Conservation (phyloP, 2,888 invertebrate species). For the Eilema caniola region DNA sequence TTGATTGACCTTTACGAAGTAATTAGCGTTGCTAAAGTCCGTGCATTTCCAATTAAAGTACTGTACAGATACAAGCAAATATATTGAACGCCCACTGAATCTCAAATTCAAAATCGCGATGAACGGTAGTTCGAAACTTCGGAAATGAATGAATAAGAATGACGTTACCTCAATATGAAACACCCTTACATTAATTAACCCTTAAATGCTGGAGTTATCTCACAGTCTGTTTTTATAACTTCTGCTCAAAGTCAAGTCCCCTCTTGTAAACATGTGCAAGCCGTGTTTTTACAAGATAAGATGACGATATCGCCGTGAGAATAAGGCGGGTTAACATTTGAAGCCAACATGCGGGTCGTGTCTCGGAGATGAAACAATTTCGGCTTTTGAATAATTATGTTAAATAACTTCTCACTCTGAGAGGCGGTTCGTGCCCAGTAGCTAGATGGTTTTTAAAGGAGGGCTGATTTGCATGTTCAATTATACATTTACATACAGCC, state of each 20-base stretch:
- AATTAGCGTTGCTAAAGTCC: too few species aligned
- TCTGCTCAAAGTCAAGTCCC: not conserved
- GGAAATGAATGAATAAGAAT: not conserved
- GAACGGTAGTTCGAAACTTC: too few species aligned
- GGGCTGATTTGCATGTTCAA: not conserved
- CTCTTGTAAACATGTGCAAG: slow-evolving; percentile 5
- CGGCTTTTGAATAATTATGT: not conserved
- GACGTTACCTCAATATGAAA: not conserved
- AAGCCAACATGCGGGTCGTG: not conserved
- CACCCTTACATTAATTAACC: slow-evolving; percentile 1
- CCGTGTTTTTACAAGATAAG: slow-evolving; percentile 16
- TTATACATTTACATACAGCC: too few species aligned
- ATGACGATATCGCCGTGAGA: not conserved
- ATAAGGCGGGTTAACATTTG: not conserved
- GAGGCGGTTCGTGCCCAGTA: not conserved
- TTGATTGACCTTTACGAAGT: too few species aligned
- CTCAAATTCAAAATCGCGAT: too few species aligned
- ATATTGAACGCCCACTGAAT: too few species aligned
- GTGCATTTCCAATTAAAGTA: too few species aligned
- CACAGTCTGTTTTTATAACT: not conserved
- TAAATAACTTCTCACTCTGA: not conserved
- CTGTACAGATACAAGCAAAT: too few species aligned
- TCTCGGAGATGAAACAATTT: slow-evolving; percentile 2
- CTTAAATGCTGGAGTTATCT: slow-evolving; percentile 3
- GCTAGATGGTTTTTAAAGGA: not conserved